Conservation (phyloP, 2,113 vertebrate genomes). For the Ptyas mucosa region DNA sequence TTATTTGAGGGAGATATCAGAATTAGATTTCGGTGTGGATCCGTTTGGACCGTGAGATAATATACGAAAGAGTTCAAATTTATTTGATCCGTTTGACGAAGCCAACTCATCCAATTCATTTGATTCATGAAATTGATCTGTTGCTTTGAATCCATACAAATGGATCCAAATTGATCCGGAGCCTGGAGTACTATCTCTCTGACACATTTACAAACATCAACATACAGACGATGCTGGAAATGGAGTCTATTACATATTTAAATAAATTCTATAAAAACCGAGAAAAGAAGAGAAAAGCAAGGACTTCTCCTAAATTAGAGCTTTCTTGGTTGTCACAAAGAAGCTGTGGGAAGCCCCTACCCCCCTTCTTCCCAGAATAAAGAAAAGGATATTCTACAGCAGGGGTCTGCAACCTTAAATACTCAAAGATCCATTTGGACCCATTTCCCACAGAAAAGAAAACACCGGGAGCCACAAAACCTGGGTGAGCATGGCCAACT, state of each 20-base stretch:
- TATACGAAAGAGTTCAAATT: not conserved
- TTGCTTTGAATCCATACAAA: not conserved
- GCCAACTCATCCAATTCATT: not conserved
- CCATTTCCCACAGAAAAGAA: too few relatives aligned
- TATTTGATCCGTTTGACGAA: not conserved
- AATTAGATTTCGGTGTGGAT: not conserved
- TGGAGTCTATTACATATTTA: not conserved
- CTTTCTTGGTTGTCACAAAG: not conserved
- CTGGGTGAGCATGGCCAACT: too few relatives aligned
- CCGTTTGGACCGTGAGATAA: not conserved
- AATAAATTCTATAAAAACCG: not conserved
- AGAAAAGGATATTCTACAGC: too few relatives aligned
- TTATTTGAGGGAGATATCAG: not conserved
- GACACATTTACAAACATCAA: not conserved
- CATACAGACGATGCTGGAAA: not conserved
- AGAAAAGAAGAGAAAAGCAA: not conserved
- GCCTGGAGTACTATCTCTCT: not conserved
- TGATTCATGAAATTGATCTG: not conserved
- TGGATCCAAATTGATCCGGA: not conserved
- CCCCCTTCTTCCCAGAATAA: too few relatives aligned
- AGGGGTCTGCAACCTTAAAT: too few relatives aligned
- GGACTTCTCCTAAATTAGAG: not conserved
- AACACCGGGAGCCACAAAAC: too few relatives aligned
- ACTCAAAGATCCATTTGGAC: too few relatives aligned
- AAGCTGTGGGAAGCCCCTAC: not conserved